phyloP scores from a whole-genome alignment of 1,140 invertebrate genomes.

The Holcopasites calliopsidis region DNA sequence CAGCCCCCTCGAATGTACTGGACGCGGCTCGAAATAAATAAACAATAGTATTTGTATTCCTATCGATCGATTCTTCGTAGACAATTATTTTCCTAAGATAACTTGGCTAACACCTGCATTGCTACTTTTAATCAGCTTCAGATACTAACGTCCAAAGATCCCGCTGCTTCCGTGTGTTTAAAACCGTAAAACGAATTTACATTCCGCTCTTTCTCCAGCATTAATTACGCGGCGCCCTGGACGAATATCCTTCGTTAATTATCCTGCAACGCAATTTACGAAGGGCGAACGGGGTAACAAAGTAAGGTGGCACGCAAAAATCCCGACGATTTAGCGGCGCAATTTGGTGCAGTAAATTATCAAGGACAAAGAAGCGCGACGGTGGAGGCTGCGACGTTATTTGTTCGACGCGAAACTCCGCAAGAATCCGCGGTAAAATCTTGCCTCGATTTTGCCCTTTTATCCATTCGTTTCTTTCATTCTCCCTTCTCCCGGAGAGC shows the following conservation, averaged over 20 bases:
- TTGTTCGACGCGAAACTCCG: conserved; percentile 21
- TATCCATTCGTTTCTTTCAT: conserved; percentile 28
- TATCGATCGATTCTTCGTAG: no score
- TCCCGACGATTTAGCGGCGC: background rate
- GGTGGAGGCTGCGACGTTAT: background rate
- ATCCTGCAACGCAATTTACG: background rate
- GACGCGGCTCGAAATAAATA: no score
- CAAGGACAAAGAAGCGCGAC: background rate
- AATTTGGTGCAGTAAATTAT: conserved; percentile 4
- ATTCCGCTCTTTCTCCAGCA: no score
- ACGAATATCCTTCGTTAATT: background rate
- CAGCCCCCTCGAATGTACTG: no score
- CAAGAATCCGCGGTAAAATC: conserved; percentile 36
- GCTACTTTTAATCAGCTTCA: no score
- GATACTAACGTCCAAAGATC: no score
- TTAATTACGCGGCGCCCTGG: no score
- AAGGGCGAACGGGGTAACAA: background rate
- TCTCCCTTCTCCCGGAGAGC: background rate
- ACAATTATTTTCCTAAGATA: no score
- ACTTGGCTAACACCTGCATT: no score
- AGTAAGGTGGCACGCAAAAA: background rate
- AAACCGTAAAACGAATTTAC: no score
- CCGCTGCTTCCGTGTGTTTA: no score
- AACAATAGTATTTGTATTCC: no score
- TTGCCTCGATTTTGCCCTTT: conserved; percentile 32